Evolutionary conservation across 2,113 vertebrate species (phyloP), one percentile per base, ranked within the genome.

Genomic region (Chloropsis cyanopogon): DNA sequence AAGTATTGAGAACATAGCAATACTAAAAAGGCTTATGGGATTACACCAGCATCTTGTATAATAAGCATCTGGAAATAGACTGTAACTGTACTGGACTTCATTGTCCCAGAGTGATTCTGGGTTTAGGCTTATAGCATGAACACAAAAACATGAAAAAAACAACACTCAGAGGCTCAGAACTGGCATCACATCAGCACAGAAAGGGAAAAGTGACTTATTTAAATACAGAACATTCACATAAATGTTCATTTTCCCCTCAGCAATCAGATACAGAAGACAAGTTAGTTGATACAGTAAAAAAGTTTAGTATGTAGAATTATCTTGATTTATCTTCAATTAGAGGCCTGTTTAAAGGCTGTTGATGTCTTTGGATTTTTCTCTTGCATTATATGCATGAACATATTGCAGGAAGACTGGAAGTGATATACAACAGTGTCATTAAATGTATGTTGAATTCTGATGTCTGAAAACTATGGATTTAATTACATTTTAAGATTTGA

Each of bases 361-460:
- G 25, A 80, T 0, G 1, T 26, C 20, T 93, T 68, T 41, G 66
- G 7, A 3, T 28, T 82, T 85, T 87, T 79, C 50, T 65, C 89
- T 69, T 70, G 63, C 42, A 39, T 46, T 68, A 68, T 46, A 72
- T 23, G 11, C 59, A 50, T 14, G 19, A 91, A 66, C n/a, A 35
- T 72, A 69, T 31, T 91, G 50, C 52, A 80, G 54, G 41, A 91
- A 89, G 50, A 77, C 7, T 85, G 31, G 12, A 78, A 95, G 31
- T 26, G 11, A 68, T 15, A 41, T 24, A 12, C 33, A 91, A 46
- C 22, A 84, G 11, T 8, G 0, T 31, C 0, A 0, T 91, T 78
- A 88, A 78, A 47, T 16, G 10, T 35, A 70, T 6, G 1, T 39
- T 14, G 3, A 42, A 82, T 76, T 31, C 46, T 72, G 44, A 46